Evolutionary conservation across 2,888 invertebrate species (phyloP).

Genomic region (Hemicrepidius hirtus): DNA sequence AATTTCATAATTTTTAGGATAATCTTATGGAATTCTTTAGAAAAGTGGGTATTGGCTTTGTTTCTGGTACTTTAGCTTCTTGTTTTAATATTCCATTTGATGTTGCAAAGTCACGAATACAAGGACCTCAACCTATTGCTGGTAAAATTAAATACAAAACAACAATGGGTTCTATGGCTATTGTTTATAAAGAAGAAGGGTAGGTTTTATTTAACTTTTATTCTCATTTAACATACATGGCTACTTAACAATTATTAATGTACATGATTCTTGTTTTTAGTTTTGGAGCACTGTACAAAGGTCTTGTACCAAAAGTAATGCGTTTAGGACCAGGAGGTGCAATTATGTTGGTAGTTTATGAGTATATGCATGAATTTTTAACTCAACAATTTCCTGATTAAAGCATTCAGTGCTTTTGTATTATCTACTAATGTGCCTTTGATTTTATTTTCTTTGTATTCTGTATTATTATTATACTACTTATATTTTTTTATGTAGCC

Average conservation of each 20-base stretch:
- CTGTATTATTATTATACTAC: background rate
- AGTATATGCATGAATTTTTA: conserved; percentile 87
- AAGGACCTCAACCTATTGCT: conserved; percentile 88
- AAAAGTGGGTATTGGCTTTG: conserved; percentile 89
- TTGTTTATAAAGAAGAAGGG: conserved; percentile 93
- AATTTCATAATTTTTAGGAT: conserved; percentile 74
- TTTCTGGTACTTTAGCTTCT: conserved; percentile 90
- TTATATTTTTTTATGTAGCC: too few species aligned
- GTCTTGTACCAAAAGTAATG: conserved; percentile 91
- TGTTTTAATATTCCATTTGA: conserved; percentile 96
- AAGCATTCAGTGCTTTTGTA: background rate
- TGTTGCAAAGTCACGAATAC: conserved; percentile 96
- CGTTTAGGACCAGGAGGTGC: conserved; percentile 96
- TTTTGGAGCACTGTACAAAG: conserved; percentile 92
- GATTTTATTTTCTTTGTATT: conserved; percentile 2
- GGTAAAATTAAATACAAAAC: conserved; percentile 86
- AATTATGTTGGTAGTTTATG: conserved; percentile 95
- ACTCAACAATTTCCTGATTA: conserved; percentile 71
- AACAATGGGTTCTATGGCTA: conserved; percentile 82
- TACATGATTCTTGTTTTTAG: conserved; percentile 73
- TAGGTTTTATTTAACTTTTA: conserved; percentile 68
- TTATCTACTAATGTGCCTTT: conserved; percentile 24
- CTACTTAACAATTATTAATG: background rate
- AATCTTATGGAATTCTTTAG: conserved; percentile 81
- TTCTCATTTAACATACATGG: background rate